Percentiles rank a stretch among this genome's conserved stretches.
Conservation (phyloP, 2,888 invertebrate species). For the Lycaena phlaeas region DNA sequence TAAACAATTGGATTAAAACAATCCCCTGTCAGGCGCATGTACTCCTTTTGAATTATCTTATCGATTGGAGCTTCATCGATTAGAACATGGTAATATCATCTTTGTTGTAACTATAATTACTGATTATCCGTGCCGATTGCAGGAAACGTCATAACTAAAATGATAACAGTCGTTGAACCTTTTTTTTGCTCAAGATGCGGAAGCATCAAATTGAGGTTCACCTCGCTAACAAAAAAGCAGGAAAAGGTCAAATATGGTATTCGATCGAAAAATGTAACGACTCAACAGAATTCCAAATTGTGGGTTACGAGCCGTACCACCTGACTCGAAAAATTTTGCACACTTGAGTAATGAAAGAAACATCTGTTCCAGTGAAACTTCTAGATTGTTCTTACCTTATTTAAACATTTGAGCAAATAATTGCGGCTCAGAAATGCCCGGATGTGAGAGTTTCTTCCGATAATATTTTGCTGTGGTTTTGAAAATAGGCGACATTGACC, state of each 20-base stretch:
- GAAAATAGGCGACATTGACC: no score
- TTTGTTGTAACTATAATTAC: neutral
- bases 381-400: slow-evolving; percentile 22
- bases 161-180: neutral
- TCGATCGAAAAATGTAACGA: slow-evolving; percentile 14
- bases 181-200: neutral
- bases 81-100: no score
- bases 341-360: slow-evolving; percentile 25
- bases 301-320: slow-evolving; percentile 23
- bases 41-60: neutral
- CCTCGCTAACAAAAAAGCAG: slow-evolving; percentile 1
- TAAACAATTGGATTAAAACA: no score
- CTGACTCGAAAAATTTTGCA: slow-evolving; percentile 26
- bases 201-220: slow-evolving; percentile 4
- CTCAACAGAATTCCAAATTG: slow-evolving; percentile 17
- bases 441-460: no score
- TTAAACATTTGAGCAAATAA: slow-evolving; percentile 27
- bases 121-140: neutral
- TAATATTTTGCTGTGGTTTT: no score
- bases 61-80: neutral
- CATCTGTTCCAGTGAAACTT: slow-evolving; percentile 26
- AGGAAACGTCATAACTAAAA: neutral
- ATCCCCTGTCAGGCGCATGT: neutral
- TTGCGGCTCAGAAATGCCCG: slow-evolving; percentile 5
- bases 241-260: slow-evolving; percentile 14